Base-by-base conservation (phyloP, 2,888 invertebrate genomes). In the Fragum sueziense region DNA sequence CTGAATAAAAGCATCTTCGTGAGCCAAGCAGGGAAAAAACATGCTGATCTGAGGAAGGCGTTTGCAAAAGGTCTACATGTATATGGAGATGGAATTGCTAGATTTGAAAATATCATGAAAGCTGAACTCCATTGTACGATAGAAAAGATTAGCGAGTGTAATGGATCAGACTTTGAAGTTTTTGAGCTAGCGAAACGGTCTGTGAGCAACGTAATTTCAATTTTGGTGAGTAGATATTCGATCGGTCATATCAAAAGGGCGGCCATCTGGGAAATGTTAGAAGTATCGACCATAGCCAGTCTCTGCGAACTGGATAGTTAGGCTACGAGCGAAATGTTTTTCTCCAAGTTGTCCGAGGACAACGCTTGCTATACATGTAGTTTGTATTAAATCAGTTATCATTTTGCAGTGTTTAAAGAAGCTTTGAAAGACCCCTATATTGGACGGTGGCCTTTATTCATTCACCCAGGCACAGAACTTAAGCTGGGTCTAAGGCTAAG, bases 21-120 rank as follows among this genome's bases (percentile, higher is more conserved):
- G 2, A 14, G 17, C 14, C n/a, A 27, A 14, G 20, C 61, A 20
- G 61, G 61, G 17, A 61, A 61, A n/a, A n/a, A n/a, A 1, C 67
- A 67, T 17, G 22, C 33, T n/a, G 67, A 41, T n/a, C 25, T 67
- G 41, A 67, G 67, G n/a, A 67, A 67, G 41, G 41, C 25, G 11
- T 47, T 67, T 14, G 20, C 27, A 25, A 41, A 67, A 41, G 67
- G 41, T 4, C 67, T 67, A 17, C 67, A 67, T 34, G 67, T 41
- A 17, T 67, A 67, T 22, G 67, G 67, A 1, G 67, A 67, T 41
- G 67, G 67, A 25, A 41, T 41, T 3, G 17, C 41, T 9, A 27
- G 29, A 41, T 67, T 67, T 47, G 67, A 67, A 67, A 27, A 67
- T 27, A 41, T 47, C 25, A 29, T 67, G 41, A 41, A 41, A 47